Base-by-base conservation (phyloP, 2,888 invertebrate genomes). In the Drosophila austrosaltans region DNA sequence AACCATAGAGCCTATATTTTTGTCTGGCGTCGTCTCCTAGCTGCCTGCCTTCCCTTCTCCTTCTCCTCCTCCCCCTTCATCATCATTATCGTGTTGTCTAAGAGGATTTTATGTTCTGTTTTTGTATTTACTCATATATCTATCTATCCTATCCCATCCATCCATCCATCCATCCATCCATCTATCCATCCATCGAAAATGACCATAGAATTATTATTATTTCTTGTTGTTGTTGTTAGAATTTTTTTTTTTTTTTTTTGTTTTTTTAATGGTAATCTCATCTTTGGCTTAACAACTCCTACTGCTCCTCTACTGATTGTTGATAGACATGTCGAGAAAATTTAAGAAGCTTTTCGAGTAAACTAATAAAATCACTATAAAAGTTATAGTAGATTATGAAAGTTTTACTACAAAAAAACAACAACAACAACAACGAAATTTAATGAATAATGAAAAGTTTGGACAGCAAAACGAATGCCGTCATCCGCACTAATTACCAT, bases 351-450 rank as follows among this genome's bases (percentile, higher is more conserved):
- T 48, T 48, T 48, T 48, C 48, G 48, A 25, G 48, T 48, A 48
- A 48, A 48, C 48, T 48, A 48, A 48, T 48, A 48, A 48, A 48
- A 48, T 48, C 48, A 48, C 48, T 48, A 48, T 48, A 48, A 48
- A 48, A 48, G 48, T 48, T 48, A 48, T 48, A 48, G 25, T 48
- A 25, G 48, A 48, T 48, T 48, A 48, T 48, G 48, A 48, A 48
- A 48, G 22, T 48, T 48, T 48, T 48, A 48, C 10, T 48, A 48
- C 48, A 10, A 48, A 10, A 22, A 48, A 25, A 48, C 22, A 22
- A 48, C 6, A 48, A 36, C 1, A 36, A 36, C 7, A 36, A 36
- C 7, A 36, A 36, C 7, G 10, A 36, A 48, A 48, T 48, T 48
- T 22, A 25, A 48, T 48, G 48, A 48, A 48, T 48, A 48, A 48